Evolutionary conservation across 1,140 invertebrate species (phyloP), one percentile per base, ranked within the genome.

Genomic region (Ceratitis capitata): DNA sequence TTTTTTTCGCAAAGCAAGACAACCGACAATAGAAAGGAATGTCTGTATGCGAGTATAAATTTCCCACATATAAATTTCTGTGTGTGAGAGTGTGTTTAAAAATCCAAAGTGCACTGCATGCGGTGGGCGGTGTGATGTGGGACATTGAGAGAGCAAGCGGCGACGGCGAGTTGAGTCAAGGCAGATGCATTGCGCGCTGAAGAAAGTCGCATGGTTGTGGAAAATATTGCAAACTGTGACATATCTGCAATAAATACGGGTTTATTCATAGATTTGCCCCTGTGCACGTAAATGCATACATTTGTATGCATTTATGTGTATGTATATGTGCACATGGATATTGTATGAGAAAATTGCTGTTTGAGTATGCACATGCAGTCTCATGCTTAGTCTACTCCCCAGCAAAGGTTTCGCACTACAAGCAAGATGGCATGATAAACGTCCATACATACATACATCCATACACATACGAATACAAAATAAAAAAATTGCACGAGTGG

Each of bases 171-270:
- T 42, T 2, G 39, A 32, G 69, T 35, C 6, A n/a, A 49, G 78
- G 78, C 45, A 53, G 29, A 29, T 82, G 26, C 32, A 32, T 35
- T 39, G 61, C 61, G 39, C 39, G 61, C 12, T n/a, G 32, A 35
- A 35, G 61, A 69, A 69, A 69, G 61, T 69, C 61, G 61, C 61
- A 69, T 69, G 61, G 3, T 19, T 69, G 32, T 69, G 61, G 32
- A 69, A 69, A 69, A 69, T 69, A 69, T 69, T 69, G 61, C 61
- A 69, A 69, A 35, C 61, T 69, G 61, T 69, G 61, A 69, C 61
- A 69, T 69, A 69, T 69, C 61, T 69, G 61, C 61, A 69, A 69
- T 69, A 69, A 69, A 69, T 69, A 69, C 61, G 61, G 39, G 61
- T 69, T 69, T 69, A 69, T 69, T 69, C 39, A n/a, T 69, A 16